Percentiles rank a stretch among this genome's conserved stretches.
Conservation (phyloP, 1,140 invertebrate genomes). For the Brachionus plicatilis region DNA sequence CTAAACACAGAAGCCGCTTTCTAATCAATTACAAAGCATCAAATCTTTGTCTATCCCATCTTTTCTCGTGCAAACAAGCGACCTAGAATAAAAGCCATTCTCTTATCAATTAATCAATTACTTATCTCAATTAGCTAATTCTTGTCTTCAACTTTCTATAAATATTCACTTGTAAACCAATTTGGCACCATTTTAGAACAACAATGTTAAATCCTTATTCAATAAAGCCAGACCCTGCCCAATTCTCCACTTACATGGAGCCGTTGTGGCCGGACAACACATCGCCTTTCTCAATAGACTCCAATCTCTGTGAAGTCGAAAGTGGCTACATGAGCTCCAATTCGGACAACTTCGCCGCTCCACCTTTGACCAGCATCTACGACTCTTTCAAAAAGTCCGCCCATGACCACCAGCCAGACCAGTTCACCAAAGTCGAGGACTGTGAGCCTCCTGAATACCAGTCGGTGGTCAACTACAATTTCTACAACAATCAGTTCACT, state of each 20-base stretch:
- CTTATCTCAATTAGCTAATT: background rate
- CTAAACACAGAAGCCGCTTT: background rate
- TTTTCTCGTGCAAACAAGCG: conserved; percentile 4
- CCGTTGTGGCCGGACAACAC: background rate
- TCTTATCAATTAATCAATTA: conserved; percentile 16
- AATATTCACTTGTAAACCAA: background rate
- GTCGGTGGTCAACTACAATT: background rate
- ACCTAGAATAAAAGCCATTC: background rate
- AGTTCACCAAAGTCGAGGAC: background rate
- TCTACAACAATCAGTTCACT: background rate
- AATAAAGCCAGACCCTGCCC: background rate
- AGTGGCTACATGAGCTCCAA: background rate
- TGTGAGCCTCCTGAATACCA: background rate
- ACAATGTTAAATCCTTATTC: background rate
- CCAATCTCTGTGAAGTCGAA: background rate
- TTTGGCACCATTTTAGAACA: background rate
- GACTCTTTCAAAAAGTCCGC: background rate
- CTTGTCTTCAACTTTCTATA: background rate
- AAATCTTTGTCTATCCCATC: background rate
- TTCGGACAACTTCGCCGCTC: background rate
- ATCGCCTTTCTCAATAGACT: background rate
- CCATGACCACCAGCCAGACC: too few relatives aligned
- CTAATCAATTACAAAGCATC: background rate
- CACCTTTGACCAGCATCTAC: background rate
- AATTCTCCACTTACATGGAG: background rate